Percentiles rank a stretch among this genome's conserved stretches.
Evolutionary conservation across 2,888 invertebrate species (phyloP).

Genomic region (Alsophila aescularia): DNA sequence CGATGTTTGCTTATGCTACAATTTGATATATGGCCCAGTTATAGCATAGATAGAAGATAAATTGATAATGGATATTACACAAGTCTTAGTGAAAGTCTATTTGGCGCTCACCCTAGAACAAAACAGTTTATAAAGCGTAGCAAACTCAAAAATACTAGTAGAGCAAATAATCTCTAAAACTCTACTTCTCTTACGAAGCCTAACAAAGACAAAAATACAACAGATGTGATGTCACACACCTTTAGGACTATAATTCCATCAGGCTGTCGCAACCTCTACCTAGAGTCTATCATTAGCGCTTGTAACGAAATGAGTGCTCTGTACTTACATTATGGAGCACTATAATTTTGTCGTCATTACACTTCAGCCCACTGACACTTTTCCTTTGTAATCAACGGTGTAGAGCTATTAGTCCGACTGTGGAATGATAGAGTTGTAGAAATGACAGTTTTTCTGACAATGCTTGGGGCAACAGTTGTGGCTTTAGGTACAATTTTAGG

Average conservation of each 20-base stretch:
- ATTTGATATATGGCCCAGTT: too few species aligned
- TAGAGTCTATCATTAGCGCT: conserved; percentile 22
- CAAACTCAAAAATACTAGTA: too few species aligned
- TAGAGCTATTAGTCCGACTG: conserved; percentile 5
- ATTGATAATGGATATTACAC: too few species aligned
- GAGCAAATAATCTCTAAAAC: background rate
- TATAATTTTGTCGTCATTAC: conserved; percentile 53
- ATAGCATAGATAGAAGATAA: too few species aligned
- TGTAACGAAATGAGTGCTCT: conserved; percentile 19
- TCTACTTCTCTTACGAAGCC: background rate
- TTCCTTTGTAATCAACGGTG: conserved; percentile 56
- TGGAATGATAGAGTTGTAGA: conserved; percentile 18
- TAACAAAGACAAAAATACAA: conserved; percentile 14
- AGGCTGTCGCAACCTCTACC: conserved; percentile 28
- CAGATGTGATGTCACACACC: conserved; percentile 32
- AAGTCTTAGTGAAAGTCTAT: too few species aligned
- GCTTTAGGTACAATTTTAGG: too few species aligned
- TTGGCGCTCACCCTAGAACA: too few species aligned
- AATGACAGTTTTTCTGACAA: conserved; percentile 13
- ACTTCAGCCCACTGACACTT: conserved; percentile 51
- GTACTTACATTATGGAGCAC: conserved; percentile 26
- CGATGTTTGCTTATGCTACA: too few species aligned
- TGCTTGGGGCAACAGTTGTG: background rate
- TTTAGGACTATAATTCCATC: conserved; percentile 32
- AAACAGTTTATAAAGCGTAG: too few species aligned